Percentiles rank a stretch among this genome's conserved stretches.
Conservation (phyloP, 2,113 vertebrate species). For the Planiliza haematocheilus region DNA sequence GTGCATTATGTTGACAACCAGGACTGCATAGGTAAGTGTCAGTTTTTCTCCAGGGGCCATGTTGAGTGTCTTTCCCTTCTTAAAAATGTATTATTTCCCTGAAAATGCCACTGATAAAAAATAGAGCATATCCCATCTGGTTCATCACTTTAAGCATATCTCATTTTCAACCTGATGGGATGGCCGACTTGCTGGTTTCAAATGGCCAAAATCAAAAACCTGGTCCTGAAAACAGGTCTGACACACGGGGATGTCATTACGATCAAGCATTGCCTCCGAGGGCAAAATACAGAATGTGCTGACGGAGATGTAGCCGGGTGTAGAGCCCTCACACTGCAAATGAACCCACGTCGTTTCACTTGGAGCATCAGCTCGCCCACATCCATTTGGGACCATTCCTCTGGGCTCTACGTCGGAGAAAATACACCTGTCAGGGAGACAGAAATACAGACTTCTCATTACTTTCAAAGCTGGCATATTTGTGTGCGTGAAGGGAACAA, state of each 20-base stretch:
- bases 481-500: slow-evolving; percentile 32
- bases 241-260: slow-evolving; percentile 42
- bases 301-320: slow-evolving; percentile 27
- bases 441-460: slow-evolving; percentile 60
- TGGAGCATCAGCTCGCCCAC: slow-evolving; percentile 32
- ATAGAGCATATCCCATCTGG: background rate
- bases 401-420: slow-evolving; percentile 39
- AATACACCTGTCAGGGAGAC: slow-evolving; percentile 48
- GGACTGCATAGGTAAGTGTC: slow-evolving; percentile 95
- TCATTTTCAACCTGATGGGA: background rate
- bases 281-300: slow-evolving; percentile 14
- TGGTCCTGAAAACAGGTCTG: background rate
- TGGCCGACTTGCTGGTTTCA: slow-evolving; percentile 3
- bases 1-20: slow-evolving; percentile 99
- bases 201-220: slow-evolving; percentile 4
- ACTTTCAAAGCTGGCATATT: slow-evolving; percentile 40
- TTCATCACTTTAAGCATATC: background rate
- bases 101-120: background rate
- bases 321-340: slow-evolving; percentile 33
- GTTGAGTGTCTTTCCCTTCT: background rate
- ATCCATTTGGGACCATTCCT: slow-evolving; percentile 46
- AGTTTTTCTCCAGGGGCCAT: background rate
- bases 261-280: slow-evolving; percentile 42
- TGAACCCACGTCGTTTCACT: slow-evolving; percentile 9
- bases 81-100: background rate